Base-by-base conservation (phyloP, 2,888 invertebrate species). In the Lathronympha strigana region DNA sequence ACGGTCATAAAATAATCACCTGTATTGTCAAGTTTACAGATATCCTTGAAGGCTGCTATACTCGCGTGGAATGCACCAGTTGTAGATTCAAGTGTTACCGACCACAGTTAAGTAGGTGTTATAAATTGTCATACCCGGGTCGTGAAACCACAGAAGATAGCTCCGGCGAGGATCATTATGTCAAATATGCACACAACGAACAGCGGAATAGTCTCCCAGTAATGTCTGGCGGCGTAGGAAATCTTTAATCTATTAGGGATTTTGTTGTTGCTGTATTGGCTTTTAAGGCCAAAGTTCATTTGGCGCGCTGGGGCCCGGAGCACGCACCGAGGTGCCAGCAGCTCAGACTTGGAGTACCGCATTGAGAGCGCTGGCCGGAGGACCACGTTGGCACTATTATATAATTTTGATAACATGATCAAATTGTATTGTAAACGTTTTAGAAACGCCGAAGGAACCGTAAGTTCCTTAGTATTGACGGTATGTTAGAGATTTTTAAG, bases 171-270 rank as follows among this genome's bases (percentile, higher is more conserved):
- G 0, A 86, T 0, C 0, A 25, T 0, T 0, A 87, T 5, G 0
- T 79, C 69, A 3, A 79, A 23, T 8, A 55, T 63, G 0, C 84
- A 86, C 1, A 71, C 61, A 0, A 81, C 0, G 47, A 89, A 76
- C 31, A 91, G 67, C 0, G 91, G 91, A 17, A 86, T 83, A 0
- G 74, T 81, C 72, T 91, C 91, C 88, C 88, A 90, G 69, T 88
- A 81, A 1, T 71, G 76, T 11, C 40, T 74, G 23, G 86, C 15
- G 0, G 74, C 80, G 53, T 85, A 81, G 1, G 70, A 68, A 0
- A 84, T 13, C 0, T 68, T 68, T 9, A 90, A 57, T 64, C 72
- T 81, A n/a, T 74, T 76, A 0, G 87, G 79, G 0, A 76, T 61
- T 0, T 83, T 81, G 1, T 72, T 60, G 51, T 55, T 40, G 2